Evolutionary conservation across 1,140 invertebrate genomes (phyloP), one percentile per base, ranked within the genome.

Genomic region (Ips nitidus): DNA sequence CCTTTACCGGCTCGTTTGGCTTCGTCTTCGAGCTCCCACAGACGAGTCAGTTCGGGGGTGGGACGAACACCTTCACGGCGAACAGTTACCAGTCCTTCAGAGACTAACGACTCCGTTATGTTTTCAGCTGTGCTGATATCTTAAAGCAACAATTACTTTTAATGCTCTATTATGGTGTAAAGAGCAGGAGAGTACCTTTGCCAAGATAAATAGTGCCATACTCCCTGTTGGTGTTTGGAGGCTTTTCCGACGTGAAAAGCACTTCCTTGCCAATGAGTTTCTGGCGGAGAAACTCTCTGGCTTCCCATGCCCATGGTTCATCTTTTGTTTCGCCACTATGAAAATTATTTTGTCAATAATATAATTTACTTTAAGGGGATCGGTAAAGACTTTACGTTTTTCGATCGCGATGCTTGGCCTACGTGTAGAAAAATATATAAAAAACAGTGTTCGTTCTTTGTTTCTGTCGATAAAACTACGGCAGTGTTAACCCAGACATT

Each of bases 251-350:
- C 37, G 83, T 87, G 80, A 97, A 98, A 2, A 86, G 84, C 0
- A 98, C 91, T 75, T 94, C 90, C 81, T 94, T 90, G 2, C 95
- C 95, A 77, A 99, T 89, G 4, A 98, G 78, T 79, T 95, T 96
- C 77, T 96, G 95, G 40, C 97, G 85, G 41, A 99, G 81, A 80
- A 91, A 98, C 83, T 99, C 97, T 68, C 97, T 86, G 1, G 96
- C 93, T 81, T 98, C 95, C 94, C 95, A 99, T 1, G 95, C 95
- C 84, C 87, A 99, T 4, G 96, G 93, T 81, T 97, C 94, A 84
- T 97, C 95, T 80, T 90, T 91, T 58, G 89, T 90, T 69, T 89
- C 86, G 36, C 69, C 73, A 61, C 76, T 75, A 53, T 47, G 45
- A 59, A 58, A 53, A 45, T 22, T 22, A 22, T 22, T 22, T 22